Evolutionary conservation across 2,113 vertebrate genomes (phyloP), one percentile per base, ranked within the genome.

Genomic region (Gallinago jamesoni): DNA sequence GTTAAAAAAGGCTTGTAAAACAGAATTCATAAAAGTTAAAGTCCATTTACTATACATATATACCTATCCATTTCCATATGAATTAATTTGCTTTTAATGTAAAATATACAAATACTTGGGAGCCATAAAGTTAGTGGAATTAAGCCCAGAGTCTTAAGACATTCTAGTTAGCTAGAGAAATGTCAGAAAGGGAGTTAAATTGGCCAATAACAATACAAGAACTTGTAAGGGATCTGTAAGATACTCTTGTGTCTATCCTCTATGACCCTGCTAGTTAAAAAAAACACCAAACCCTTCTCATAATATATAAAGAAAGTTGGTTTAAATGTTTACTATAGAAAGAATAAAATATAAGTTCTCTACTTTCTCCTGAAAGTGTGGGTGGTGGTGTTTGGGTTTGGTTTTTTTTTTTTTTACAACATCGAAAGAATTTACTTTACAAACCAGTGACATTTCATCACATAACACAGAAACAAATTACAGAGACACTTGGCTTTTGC

Each of bases 401-500:
- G 39, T 39, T 39, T 39, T 39, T 39, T 98, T 98, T 98, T 67
- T 52, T 55, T 66, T 79, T 57, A 24, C 5, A 77, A 35, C 89
- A 94, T 59, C 59, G 83, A 66, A 97, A 97, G 56, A 98, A 96
- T 93, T 84, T 93, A 96, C 83, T 97, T 95, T 95, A 96, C 95
- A 97, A 98, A 98, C 90, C 92, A 94, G 90, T 95, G 96, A 97
- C 96, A 98, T 97, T 97, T 98, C 93, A 97, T 97, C 97, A 95
- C 17, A 67, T 90, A 96, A 81, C 47, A 81, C n/a, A 60, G 56
- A 53, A 47, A 93, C 11, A 95, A 87, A 63, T 89, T 70, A 39
- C 13, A 50, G 50, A 95, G 63, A 74, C 5, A 64, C 14, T 43
- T 70, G 35, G 48, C 28, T 94, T 88, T 87, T 87, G 9, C 35